Base-by-base conservation (phyloP, 2,113 vertebrate species). In the Prietella phreatophila region DNA sequence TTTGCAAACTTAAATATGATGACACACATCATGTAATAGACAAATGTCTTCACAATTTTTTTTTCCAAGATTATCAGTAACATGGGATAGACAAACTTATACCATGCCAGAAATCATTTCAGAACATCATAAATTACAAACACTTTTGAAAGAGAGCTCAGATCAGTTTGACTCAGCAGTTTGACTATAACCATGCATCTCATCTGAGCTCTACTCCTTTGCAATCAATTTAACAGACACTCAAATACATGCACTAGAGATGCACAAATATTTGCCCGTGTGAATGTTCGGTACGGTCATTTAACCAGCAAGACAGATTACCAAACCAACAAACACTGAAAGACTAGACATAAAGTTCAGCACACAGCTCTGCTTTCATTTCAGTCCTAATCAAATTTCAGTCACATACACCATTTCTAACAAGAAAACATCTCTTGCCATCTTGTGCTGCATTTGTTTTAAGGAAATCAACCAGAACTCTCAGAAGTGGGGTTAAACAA, bases 401-500 rank as follows among this genome's bases (percentile, higher is more conserved):
- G 69, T 83, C 80, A 61, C 90, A 60, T n/a, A 39, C 55, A 76
- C 69, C 87, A 79, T 55, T 85, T 69, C 81, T 42, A 60, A 80
- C n/a, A 47, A 79, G 20, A 60, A 81, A 17, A 69, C 60, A 86
- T 55, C 69, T 39, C 69, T 83, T 82, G n/a, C 19, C 55, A 42
- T 20, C 36, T 56, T 76, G 50, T 33, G 47, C 76, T 73, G 22
- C 8, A 60, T 89, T 39, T 89, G 86, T 83, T 87, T 87, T 27
- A 13, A 39, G 50, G 83, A 86, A 88, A 76, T 47, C 61, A 86
- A 76, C 36, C 63, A 73, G 79, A 55, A 81, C 83, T 83, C 39
- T 89, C 30, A 87, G 60, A 80, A 81, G 22, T 30, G 60, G 61
- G 58, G 84, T 88, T 82, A 89, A 89, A 86, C 76, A 88, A 90